A percentile compares a stretch with the other conserved stretches of the same genome.
Conservation (phyloP, 2,888 invertebrate genomes). For the Euspilapteryx auroguttella region DNA sequence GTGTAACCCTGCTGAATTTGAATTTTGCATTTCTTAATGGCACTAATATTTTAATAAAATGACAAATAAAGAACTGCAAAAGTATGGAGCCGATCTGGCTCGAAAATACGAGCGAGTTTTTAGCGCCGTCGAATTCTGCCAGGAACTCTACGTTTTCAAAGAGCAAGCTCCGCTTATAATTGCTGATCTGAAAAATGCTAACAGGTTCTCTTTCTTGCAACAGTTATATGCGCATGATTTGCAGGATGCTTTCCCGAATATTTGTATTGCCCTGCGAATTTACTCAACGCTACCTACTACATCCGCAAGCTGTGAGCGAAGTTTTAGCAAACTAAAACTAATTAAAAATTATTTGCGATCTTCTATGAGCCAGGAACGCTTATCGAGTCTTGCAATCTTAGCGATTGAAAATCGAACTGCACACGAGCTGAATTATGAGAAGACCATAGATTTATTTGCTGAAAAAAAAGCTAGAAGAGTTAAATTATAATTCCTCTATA, state of each 20-base stretch:
- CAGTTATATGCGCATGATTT: constrained; percentile 10
- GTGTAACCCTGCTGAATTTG: constrained; percentile 9
- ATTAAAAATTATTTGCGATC: constrained; percentile 8
- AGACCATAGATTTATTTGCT: constrained; percentile 7
- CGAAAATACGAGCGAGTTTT: constrained; percentile 10
- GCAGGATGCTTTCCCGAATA: constrained; percentile 8
- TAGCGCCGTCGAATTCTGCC: constrained; percentile 12
- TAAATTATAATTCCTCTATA: constrained; percentile 8
- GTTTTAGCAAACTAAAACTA: constrained; percentile 12
- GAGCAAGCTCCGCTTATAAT: constrained; percentile 11
- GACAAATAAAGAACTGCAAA: constrained; percentile 8
- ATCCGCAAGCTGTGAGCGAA: constrained; percentile 12
- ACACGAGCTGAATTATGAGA: constrained; percentile 8
- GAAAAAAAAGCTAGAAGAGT: constrained; percentile 9
- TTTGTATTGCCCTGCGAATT: constrained; percentile 9
- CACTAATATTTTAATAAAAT: constrained; percentile 11
- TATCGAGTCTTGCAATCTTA: constrained; percentile 11
- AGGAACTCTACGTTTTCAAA: constrained; percentile 12
- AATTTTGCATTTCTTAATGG: constrained; percentile 11
- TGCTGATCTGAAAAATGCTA: constrained; percentile 11
- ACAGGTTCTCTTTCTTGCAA: constrained; percentile 8
- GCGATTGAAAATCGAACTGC: constrained; percentile 12
- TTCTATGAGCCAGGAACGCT: constrained; percentile 11
- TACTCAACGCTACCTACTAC: constrained; percentile 11
- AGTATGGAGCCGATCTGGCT: constrained; percentile 1